Base-by-base conservation (phyloP, 2,113 vertebrate genomes). In the Pelobates fuscus region DNA sequence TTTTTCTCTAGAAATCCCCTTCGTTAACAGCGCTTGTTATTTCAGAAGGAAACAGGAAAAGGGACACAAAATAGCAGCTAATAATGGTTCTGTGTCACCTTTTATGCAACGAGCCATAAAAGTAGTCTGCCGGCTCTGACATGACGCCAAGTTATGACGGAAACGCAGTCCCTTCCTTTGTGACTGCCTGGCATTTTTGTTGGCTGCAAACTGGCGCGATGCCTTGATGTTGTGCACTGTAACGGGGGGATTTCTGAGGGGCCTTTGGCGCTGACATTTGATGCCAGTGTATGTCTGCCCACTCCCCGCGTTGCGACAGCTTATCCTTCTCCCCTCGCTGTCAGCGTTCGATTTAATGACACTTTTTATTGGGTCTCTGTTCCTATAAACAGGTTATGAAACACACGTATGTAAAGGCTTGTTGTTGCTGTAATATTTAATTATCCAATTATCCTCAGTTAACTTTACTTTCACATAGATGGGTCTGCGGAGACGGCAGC, bases 31-130 rank as follows among this genome's bases (percentile, higher is more conserved):
- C 62, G 23, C 21, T 63, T 63, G 37, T 63, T 44, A 24, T 25
- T 44, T n/a, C 20, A 65, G 5, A 41, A 49, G 64, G 64, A 67
- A 49, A 67, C 65, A 67, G 65, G 44, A 67, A 29, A 66, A 32
- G 60, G 60, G 41, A 25, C 17, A 18, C 21, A 24, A 26, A 43
- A 43, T 64, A 44, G 43, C 43, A 11, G 24, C 65, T 43, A 41
- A 41, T 23, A 64, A 64, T 12, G 20, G 59, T 15, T 29, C 44
- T 29, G 23, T 26, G 24, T 54, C 24, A 29, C 24, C 17, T 21
- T 17, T 8, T 23, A 3, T 26, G 15, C 26, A 52, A 24, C 23
- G n/a, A n/a, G 44, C 44, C 65, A 52, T 52, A 67, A 52, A 54
- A 8, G 25, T 10, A 24, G 61, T 63, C 37, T 66, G 21, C 23